Evolutionary conservation across 2,113 vertebrate species (phyloP).

Genomic region (Choloepus hoffmanni): DNA sequence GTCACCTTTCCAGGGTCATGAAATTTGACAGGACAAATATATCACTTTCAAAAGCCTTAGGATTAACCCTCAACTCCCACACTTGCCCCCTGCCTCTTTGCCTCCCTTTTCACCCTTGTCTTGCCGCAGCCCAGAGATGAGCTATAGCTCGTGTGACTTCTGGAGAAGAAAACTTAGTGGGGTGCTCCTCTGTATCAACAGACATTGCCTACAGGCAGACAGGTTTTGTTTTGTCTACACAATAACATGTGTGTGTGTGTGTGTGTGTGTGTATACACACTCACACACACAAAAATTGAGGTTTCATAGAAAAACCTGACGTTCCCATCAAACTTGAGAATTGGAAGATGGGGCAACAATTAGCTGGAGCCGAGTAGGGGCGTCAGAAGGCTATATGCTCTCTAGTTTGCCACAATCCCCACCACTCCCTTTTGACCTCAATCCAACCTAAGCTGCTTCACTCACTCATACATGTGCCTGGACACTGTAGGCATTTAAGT

Average conservation of each 20-base stretch:
- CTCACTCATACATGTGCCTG: not conserved
- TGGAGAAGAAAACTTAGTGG: not conserved
- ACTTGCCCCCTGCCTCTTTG: not conserved
- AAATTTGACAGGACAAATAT: conserved; percentile 31
- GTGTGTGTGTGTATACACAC: no score
- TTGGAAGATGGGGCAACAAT: not conserved
- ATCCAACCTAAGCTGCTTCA: not conserved
- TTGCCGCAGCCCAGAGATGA: not conserved
- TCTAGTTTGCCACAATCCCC: not conserved
- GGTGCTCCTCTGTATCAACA: not conserved
- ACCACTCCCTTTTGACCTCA: not conserved
- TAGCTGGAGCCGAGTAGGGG: not conserved
- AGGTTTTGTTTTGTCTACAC: not conserved
- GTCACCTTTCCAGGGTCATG: not conserved
- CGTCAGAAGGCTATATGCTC: not conserved
- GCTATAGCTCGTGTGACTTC: not conserved
- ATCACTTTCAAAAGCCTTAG: not conserved
- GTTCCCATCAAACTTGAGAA: not conserved
- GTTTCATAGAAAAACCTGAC: not conserved
- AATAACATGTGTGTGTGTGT: not conserved
- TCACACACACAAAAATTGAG: not conserved
- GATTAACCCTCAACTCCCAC: not conserved
- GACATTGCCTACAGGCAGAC: not conserved
- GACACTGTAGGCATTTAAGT: not conserved
- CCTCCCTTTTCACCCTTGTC: not conserved